A percentile compares a stretch with the other conserved stretches of the same genome.
Evolutionary conservation across 2,797 vertebrate species (phyloP).

Genomic region (Spinibarbus caldwelli): DNA sequence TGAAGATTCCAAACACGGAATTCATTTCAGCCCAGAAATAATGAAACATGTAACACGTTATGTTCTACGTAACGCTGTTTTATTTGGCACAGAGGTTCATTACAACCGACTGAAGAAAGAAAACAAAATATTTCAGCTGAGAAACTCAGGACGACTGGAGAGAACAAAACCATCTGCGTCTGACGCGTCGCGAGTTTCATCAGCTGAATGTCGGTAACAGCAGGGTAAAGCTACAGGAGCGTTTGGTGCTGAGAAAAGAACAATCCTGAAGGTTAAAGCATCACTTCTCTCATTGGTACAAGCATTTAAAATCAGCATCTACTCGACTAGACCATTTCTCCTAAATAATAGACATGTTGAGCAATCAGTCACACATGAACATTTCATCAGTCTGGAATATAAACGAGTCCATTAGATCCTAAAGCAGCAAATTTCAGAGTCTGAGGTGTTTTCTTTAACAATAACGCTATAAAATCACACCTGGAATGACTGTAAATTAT

Average conservation of each 20-base stretch:
- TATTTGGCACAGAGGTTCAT: slow-evolving; percentile 77
- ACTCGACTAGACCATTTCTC: slow-evolving; percentile 60
- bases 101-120: slow-evolving; percentile 62
- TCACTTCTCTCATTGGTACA: slow-evolving; percentile 79
- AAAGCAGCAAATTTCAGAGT: slow-evolving; percentile 14
- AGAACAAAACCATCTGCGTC: background rate
- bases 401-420: background rate
- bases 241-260: slow-evolving; percentile 64
- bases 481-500: background rate
- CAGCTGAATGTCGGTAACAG: slow-evolving; percentile 24
- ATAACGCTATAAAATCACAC: background rate
- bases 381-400: background rate
- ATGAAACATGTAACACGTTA: slow-evolving; percentile 24
- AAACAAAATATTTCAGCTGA: slow-evolving; percentile 47
- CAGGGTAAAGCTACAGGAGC: slow-evolving; percentile 73
- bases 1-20: background rate
- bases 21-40: slow-evolving; percentile 1
- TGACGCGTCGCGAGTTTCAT: background rate
- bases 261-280: slow-evolving; percentile 75
- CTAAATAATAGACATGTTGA: slow-evolving; percentile 63
- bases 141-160: slow-evolving; percentile 29
- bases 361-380: slow-evolving; percentile 52
- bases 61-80: slow-evolving; percentile 69
- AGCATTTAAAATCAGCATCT: slow-evolving; percentile 70
- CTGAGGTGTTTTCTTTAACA: background rate